Evolutionary conservation across 2,888 invertebrate genomes (phyloP), one percentile per base, ranked within the genome.

Genomic region (Willowsia nigromaculata): DNA sequence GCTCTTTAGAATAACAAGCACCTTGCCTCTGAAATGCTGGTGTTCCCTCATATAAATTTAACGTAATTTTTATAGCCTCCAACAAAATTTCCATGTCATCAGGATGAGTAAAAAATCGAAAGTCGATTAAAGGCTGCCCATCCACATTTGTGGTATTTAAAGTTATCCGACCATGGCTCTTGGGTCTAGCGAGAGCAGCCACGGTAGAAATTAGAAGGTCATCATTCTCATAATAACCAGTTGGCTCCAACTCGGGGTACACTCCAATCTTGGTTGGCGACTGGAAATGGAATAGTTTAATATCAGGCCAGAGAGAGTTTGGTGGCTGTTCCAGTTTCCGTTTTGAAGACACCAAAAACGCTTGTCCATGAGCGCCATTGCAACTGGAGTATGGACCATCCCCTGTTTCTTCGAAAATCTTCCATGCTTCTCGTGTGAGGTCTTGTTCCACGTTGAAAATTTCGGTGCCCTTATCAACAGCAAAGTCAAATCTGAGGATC

Each of bases 71-170:
- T 27, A 85, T 37, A 15, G 18, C 88, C 4, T 88, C 78, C 13
- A 84, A 1, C 9, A 88, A 0, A 13, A 56, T 18, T 0, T 84
- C 65, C 27, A 47, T 27, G 30, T 84, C 88, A 13, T 62, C n/a
- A 0, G 33, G 50, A 40, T 80, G 6, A 3, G 33, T 11, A 0
- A 84, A 53, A 25, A 47, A 84, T 25, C 47, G 30, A 30, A 78
- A 84, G 43, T 88, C 88, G 33, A 88, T 68, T 6, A 88, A 7
- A 15, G 88, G 88, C 47, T 40, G 25, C 1, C 18, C 83, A 30
- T 88, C 43, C 1, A 80, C n/a, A 68, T 84, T 33, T 0, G n/a
- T 47, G 7, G 33, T 33, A 27, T 88, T 80, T 0, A 88, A 43
- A 1, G 22, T 68, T 0, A 88, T n/a, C 7, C 25, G 37, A 0